Evolutionary conservation across 2,888 invertebrate species (phyloP).

Genomic region (Autographa pulchrina): DNA sequence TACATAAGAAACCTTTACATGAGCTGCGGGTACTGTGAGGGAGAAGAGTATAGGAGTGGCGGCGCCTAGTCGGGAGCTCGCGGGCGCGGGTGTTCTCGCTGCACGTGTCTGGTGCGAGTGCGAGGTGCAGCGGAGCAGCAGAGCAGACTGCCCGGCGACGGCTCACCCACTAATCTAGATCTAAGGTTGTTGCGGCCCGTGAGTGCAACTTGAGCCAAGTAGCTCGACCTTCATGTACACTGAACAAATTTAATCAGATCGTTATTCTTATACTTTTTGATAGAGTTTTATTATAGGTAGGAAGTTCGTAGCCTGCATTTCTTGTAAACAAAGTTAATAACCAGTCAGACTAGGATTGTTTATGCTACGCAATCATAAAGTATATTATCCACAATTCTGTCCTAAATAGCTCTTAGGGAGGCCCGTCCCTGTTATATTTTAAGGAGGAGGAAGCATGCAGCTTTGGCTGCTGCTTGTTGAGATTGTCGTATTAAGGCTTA

Average conservation of each 20-base stretch:
- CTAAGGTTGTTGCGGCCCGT: constrained; percentile 45
- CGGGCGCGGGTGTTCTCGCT: constrained; percentile 18
- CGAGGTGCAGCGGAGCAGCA: constrained; percentile 37
- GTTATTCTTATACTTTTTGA: constrained; percentile 12
- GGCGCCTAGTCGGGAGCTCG: constrained; percentile 17
- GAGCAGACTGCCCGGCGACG: constrained; percentile 47
- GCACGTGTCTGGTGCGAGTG: constrained; percentile 31
- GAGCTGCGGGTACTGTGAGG: constrained; percentile 26
- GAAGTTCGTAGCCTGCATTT: constrained; percentile 24
- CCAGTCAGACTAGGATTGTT: constrained; percentile 22
- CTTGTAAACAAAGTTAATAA: constrained; percentile 14
- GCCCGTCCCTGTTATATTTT: background rate
- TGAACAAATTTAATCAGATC: constrained; percentile 40
- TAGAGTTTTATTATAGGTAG: constrained; percentile 8
- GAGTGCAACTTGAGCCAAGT: constrained; percentile 60
- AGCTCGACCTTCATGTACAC: constrained; percentile 43
- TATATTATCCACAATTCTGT: constrained; percentile 32
- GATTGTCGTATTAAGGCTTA: background rate
- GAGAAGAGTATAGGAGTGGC: background rate
- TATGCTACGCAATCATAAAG: constrained; percentile 29
- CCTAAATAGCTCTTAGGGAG: constrained; percentile 7
- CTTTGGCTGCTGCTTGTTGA: background rate
- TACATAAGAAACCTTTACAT: constrained; percentile 54
- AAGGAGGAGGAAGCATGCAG: background rate
- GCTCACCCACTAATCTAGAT: constrained; percentile 55